Evolutionary conservation across 2,888 invertebrate genomes (phyloP).

Genomic region (Scaptomyza tumidula): DNA sequence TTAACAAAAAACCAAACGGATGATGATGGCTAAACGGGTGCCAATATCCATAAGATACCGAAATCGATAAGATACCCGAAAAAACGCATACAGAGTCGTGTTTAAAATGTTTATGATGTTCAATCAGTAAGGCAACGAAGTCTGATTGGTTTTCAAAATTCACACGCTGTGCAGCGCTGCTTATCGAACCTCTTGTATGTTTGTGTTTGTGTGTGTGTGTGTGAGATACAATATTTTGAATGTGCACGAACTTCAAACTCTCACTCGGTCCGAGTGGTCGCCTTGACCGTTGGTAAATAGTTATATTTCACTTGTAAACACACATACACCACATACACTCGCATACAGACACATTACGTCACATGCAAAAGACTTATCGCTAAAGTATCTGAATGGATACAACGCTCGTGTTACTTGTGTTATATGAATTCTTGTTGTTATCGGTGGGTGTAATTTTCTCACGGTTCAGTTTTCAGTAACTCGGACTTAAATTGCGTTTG

Average conservation of each 20-base stretch:
- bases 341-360: slow-evolving; percentile 52
- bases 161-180: slow-evolving; percentile 65
- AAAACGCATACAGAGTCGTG: background rate
- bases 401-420: slow-evolving; percentile 18
- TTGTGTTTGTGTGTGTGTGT: slow-evolving; percentile 39
- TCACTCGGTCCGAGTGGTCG: slow-evolving; percentile 22
- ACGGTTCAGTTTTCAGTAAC: slow-evolving; percentile 76
- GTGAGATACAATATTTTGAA: slow-evolving; percentile 61
- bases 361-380: slow-evolving; percentile 75
- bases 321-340: slow-evolving; percentile 6
- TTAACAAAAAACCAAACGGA: slow-evolving; percentile 9
- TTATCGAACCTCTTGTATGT: slow-evolving; percentile 55
- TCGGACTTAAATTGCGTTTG: slow-evolving; percentile 74
- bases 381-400: slow-evolving; percentile 54
- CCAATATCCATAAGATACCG: slow-evolving; percentile 35
- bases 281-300: slow-evolving; percentile 63
- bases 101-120: background rate
- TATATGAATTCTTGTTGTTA: slow-evolving; percentile 56
- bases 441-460: slow-evolving; percentile 81
- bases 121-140: slow-evolving; percentile 28
- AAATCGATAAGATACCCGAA: no score
- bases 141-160: slow-evolving; percentile 66
- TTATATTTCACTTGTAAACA: slow-evolving; percentile 63
- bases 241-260: slow-evolving; percentile 73
- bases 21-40: slow-evolving; percentile 45